Evolutionary conservation across 2,797 vertebrate species (phyloP).

Genomic region (Acropternis orthonyx): DNA sequence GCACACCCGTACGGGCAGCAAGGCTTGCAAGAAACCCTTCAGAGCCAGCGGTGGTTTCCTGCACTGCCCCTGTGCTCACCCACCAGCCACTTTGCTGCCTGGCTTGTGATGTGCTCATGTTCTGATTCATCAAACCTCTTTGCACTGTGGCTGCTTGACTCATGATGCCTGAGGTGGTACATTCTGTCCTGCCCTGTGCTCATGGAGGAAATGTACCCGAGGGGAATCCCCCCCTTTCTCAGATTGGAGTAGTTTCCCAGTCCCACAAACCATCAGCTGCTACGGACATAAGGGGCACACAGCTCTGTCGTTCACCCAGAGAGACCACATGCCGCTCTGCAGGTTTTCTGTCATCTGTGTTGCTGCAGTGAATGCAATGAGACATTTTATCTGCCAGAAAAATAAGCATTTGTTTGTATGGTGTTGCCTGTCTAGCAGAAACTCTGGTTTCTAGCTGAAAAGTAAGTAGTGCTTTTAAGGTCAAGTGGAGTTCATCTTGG

Average conservation of each 20-base stretch:
- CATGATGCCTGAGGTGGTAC: background rate
- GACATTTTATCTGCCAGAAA: background rate
- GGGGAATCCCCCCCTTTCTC: fast-evolving
- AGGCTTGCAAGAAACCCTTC: background rate
- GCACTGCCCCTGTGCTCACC: fast-evolving
- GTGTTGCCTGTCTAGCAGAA: background rate
- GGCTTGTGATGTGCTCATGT: background rate
- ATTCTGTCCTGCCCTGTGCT: fast-evolving
- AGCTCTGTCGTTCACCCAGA: fast-evolving
- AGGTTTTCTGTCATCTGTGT: background rate
- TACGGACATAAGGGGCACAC: background rate
- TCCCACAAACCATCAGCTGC: no score
- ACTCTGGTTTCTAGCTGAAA: constrained; percentile 3
- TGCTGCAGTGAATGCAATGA: background rate
- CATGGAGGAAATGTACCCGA: fast-evolving
- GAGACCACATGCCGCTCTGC: background rate
- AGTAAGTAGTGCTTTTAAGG: constrained; percentile 10
- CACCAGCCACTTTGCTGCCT: fast-evolving
- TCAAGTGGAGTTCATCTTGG: constrained; percentile 2
- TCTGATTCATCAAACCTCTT: background rate
- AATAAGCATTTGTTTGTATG: background rate
- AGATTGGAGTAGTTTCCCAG: background rate
- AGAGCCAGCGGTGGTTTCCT: background rate
- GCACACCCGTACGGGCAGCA: fast-evolving
- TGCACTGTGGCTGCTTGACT: background rate